phyloP scores from a whole-genome alignment of 2,888 invertebrate genomes.

The Seira musarum region DNA sequence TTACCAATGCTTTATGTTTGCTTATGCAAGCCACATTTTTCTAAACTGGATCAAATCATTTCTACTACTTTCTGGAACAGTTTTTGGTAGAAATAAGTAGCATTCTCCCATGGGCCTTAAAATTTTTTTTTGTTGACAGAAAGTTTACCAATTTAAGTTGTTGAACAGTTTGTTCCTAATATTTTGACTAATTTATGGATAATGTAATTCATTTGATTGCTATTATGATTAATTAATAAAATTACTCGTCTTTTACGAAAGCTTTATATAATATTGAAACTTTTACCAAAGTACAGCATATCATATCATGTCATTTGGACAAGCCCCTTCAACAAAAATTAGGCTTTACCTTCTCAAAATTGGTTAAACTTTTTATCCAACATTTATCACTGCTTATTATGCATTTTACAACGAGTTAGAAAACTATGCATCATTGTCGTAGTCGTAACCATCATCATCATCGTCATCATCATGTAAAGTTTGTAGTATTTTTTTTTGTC shows the following conservation, averaged over 20 bases:
- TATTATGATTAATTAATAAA: too few species aligned
- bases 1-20: not conserved
- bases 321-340: not conserved
- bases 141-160: constrained; percentile 20
- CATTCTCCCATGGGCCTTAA: constrained; percentile 40
- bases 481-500: constrained; percentile 9
- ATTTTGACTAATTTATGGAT: too few species aligned
- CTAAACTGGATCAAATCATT: not conserved
- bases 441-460: not conserved
- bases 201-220: too few species aligned
- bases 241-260: too few species aligned
- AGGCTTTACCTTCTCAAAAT: constrained; percentile 26
- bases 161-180: too few species aligned
- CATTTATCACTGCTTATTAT: too few species aligned
- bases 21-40: not conserved
- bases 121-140: constrained; percentile 37
- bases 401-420: too few species aligned
- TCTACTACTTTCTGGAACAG: constrained; percentile 16
- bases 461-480: constrained; percentile 10
- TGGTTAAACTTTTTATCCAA: constrained; percentile 43
- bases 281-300: too few species aligned
- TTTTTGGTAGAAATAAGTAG: too few species aligned
- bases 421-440: not conserved
- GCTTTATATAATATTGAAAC: too few species aligned
- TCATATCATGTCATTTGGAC: constrained; percentile 14